Base-by-base conservation (phyloP, 2,888 invertebrate genomes). In the Caenorhabditis sp. region DNA sequence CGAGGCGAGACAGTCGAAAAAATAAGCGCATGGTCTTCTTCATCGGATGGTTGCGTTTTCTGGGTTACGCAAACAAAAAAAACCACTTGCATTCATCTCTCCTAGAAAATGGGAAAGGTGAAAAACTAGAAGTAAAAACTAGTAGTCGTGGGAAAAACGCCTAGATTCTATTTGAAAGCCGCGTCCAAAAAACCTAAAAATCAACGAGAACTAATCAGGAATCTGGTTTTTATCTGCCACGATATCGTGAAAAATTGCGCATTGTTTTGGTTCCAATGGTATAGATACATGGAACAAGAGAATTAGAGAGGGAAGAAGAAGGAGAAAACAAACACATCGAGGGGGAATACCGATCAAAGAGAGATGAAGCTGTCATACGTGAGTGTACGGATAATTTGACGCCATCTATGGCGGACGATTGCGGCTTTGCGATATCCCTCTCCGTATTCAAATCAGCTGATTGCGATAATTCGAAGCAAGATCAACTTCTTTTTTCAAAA, bases 1-100 rank as follows among this genome's bases (percentile, higher is more conserved):
- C 16, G 28, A 44, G 7, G 5, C 6, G 47, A 41, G 24, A 24
- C 22, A 16, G 22, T 24, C 22, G 41, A 24, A 47, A 16, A 7
- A 51, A 38, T 38, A 38, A 51, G 24, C 10, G 35, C 14, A 19
- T 49, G 66, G 49, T 44, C 26, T n/a, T 22, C 26, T n/a, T 22
- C 26, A 64, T 49, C 49, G 68, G 54, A 54, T 68, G 26, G 61
- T 24, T 35, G 24, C 61, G 47, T 51, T 76, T 68, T 68, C 54
- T 51, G 19, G 76, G 76, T 76, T 76, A 76, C n/a, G 26, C 76
- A 76, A 76, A 76, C 68, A 76, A 51, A 59, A 75, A 54, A 76
- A n/a, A n/a, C n/a, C 19, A 66, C 66, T 49, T 49, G 64, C 26
- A 28, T 19, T 12, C 41, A 31, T n/a, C n/a, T 14, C 24, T 64